phyloP scores from a whole-genome alignment of 2,888 invertebrate species.

The Cerastis rubricosa region DNA sequence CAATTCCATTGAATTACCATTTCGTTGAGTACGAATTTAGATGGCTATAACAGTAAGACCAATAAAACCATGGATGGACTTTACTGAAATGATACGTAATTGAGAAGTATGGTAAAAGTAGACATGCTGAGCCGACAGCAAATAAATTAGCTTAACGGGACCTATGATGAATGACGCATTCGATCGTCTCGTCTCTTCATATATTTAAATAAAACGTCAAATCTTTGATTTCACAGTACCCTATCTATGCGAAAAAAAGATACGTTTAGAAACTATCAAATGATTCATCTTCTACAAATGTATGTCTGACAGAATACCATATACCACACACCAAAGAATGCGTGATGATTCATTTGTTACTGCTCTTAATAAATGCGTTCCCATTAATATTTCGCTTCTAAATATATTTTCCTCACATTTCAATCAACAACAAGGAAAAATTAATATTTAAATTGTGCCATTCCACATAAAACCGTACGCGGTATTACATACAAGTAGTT shows the following conservation, averaged over 20 bases:
- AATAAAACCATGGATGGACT: background rate
- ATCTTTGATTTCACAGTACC: background rate
- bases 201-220: background rate
- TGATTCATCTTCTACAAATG: background rate
- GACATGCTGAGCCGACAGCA: background rate
- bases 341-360: conserved; percentile 5
- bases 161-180: background rate
- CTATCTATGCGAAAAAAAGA: no score
- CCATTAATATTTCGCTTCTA: background rate
- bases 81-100: background rate
- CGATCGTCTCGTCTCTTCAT: background rate
- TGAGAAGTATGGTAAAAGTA: background rate
- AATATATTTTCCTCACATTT: background rate
- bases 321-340: background rate
- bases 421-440: conserved; percentile 8
- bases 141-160: background rate
- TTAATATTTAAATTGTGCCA: conserved; percentile 43
- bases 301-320: background rate
- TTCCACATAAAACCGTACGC: conserved; percentile 67
- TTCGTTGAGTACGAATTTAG: background rate
- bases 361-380: background rate
- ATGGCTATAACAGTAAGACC: background rate
- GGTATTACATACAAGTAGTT: conserved; percentile 61
- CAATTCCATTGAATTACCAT: no score
- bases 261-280: no score